Evolutionary conservation across 2,888 invertebrate species (phyloP).

Genomic region (Molorchus minor): DNA sequence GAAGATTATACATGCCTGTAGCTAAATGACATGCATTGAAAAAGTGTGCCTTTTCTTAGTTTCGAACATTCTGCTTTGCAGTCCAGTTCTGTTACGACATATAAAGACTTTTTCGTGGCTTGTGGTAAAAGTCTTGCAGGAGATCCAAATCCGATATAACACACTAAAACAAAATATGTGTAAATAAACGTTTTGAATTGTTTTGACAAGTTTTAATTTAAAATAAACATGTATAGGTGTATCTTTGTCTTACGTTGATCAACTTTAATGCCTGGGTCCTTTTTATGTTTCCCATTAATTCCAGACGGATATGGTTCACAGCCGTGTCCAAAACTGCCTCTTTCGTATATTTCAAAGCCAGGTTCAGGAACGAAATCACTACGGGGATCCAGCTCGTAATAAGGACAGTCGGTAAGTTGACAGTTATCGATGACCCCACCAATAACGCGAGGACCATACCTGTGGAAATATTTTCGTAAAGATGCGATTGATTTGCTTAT

Average conservation of each 20-base stretch:
- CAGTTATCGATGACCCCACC: constrained; percentile 79
- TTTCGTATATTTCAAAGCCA: constrained; percentile 79
- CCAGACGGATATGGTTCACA: constrained; percentile 74
- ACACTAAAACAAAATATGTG: constrained; percentile 70
- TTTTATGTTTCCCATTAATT: constrained; percentile 51
- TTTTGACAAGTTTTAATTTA: background rate
- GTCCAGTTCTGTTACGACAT: constrained; percentile 71
- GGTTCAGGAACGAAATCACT: constrained; percentile 69
- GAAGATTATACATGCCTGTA: constrained; percentile 65
- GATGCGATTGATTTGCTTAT: too few species aligned
- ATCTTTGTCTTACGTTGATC: constrained; percentile 54
- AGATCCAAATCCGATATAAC: constrained; percentile 81
- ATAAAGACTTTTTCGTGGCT: constrained; percentile 73
- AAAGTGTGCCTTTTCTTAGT: constrained; percentile 66
- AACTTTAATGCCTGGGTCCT: constrained; percentile 46
- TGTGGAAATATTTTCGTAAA: too few species aligned
- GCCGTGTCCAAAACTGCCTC: constrained; percentile 84
- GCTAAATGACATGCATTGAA: constrained; percentile 81
- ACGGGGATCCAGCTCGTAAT: constrained; percentile 70
- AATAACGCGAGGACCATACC: constrained; percentile 73
- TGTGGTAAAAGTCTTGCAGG: constrained; percentile 75
- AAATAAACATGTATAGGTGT: too few species aligned
- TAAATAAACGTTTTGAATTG: background rate
- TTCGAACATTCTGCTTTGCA: constrained; percentile 76
- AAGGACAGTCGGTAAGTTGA: constrained; percentile 78